A percentile compares a stretch with the other conserved stretches of the same genome.
Conservation (phyloP, 1,140 invertebrate species). For the Dreissena polymorpha region DNA sequence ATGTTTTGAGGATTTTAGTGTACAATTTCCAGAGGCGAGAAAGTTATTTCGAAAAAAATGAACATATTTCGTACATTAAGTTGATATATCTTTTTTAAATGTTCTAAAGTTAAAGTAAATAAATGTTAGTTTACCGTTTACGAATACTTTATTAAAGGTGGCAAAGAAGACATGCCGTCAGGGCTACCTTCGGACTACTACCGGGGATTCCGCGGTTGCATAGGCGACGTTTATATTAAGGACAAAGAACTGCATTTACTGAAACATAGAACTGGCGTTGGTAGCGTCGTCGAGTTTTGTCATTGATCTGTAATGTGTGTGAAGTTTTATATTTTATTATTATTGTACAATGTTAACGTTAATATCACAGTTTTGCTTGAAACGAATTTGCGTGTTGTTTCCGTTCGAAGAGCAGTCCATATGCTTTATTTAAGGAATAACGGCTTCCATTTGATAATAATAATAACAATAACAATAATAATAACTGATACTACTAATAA, state of each 20-base stretch:
- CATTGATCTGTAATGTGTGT: constrained; percentile 6
- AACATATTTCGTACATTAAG: background rate
- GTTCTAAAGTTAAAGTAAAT: background rate
- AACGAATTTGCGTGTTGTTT: too few relatives aligned
- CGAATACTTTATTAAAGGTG: constrained; percentile 76
- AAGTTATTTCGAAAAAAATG: background rate
- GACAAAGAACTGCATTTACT: constrained; percentile 70
- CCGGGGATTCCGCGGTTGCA: constrained; percentile 84
- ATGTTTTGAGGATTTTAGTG: background rate
- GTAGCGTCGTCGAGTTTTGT: constrained; percentile 55
- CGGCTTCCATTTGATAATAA: too few relatives aligned
- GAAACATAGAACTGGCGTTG: constrained; percentile 63
- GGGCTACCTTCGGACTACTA: constrained; percentile 83
- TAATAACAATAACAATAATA: too few relatives aligned
- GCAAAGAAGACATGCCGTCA: constrained; percentile 82
- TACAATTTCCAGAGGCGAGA: background rate
- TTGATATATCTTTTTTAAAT: background rate
- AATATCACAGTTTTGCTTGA: too few relatives aligned
- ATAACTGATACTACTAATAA: too few relatives aligned
- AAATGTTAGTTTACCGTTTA: background rate
- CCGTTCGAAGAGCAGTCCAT: too few relatives aligned
- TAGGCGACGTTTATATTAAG: constrained; percentile 76
- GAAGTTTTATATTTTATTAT: background rate
- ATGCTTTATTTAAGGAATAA: too few relatives aligned
- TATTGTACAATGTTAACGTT: too few relatives aligned